These are phyloP conservation scores for Aspiorhynchus laticeps DNA, from an alignment of 2,113 vertebrate species.

Conservation along the genomic window DNA sequence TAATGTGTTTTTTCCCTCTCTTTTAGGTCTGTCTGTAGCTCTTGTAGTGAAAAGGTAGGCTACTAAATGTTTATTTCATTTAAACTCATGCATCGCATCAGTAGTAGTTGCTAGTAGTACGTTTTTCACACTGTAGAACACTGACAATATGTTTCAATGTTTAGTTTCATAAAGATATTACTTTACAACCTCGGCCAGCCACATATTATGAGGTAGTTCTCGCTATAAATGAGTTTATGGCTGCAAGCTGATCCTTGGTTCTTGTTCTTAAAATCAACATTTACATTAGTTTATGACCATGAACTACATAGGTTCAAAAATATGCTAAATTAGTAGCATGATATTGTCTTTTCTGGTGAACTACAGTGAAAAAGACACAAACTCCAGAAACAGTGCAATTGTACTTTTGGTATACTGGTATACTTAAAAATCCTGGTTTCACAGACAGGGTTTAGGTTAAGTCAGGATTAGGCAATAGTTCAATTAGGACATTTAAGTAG, in stretches of 20 bases:
- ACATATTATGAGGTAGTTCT: neutral
- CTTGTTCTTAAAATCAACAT: neutral
- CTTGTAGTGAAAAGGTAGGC: constrained; percentile 90
- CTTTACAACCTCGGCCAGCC: neutral
- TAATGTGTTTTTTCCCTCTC: neutral
- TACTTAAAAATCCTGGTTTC: too few species aligned
- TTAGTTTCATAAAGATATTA: neutral
- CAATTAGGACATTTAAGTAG: too few species aligned
- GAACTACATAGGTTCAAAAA: neutral
- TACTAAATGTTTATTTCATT: constrained; percentile 49
- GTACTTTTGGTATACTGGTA: too few species aligned
- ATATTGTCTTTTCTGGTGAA: too few species aligned
- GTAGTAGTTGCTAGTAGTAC: neutral
- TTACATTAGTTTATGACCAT: neutral
- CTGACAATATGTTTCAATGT: neutral
- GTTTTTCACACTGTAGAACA: too few species aligned
- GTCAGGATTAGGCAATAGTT: too few species aligned
- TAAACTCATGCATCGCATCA: neutral
- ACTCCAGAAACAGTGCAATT: too few species aligned
- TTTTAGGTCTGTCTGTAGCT: constrained; percentile 85
- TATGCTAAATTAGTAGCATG: neutral
- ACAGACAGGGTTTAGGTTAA: too few species aligned
- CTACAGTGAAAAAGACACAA: too few species aligned
- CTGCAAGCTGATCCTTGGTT: neutral
- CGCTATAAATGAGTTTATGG: too few species aligned